Base-by-base conservation (phyloP, 2,888 invertebrate genomes). In the Caenorhabditis virilis region DNA sequence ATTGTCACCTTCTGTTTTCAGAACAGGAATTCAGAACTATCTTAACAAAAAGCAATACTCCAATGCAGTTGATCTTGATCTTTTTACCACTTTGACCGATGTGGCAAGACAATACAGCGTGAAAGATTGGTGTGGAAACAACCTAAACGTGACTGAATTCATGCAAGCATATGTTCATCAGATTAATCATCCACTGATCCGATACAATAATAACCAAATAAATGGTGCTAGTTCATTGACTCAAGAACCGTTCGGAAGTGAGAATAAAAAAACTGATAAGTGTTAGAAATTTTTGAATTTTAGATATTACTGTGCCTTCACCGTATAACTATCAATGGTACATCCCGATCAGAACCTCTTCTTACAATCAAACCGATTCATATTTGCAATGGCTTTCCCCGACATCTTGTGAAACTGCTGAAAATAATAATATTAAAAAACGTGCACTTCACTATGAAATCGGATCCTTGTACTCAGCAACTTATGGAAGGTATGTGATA, bases 11-110 rank as follows among this genome's bases (percentile, higher is more conserved):
- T 16, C 22, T 16, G 49, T 45, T 16, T 69, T 73, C 52, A 50
- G 48, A 35, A 23, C 35, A 13, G 73, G 64, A 22, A 51, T 73
- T 35, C 76, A 72, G 18, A 52, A 57, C 9, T 91, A 90, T 83
- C 85, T 91, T 59, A 88, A 87, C 61, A 86, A 86, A 30, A 89
- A 89, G 79, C 87, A 88, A 75, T 90, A 88, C 83, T 86, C 87
- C 46, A 91, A 89, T 82, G 90, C 90, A 13, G 90, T 90, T 64
- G 89, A 89, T 15, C 86, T 90, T 78, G 91, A 93, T 81, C 86
- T 93, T 0, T 92, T 93, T 92, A 86, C 87, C 45, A 88, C 88
- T 26, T 87, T 90, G 70, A 89, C 88, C 57, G 87, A 88, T 79
- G 90, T 83, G 2, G 60, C 67, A 1, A 26, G 35, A 16, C 33